Evolutionary conservation across 1,140 invertebrate genomes (phyloP).

Genomic region (Drusus annulatus): DNA sequence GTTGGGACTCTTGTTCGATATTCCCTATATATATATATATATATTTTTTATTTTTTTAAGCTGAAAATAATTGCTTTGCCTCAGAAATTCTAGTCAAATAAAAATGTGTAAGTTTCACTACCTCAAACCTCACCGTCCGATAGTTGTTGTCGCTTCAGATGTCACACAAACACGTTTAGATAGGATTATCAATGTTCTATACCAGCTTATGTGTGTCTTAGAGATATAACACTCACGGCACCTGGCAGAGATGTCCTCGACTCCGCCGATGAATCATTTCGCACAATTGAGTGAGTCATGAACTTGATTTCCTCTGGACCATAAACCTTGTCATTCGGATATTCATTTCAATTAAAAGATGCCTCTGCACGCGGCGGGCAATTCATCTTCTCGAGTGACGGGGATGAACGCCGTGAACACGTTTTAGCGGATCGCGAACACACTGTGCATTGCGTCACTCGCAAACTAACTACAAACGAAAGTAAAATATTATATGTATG

Average conservation of each 20-base stretch:
- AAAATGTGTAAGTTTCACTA: too few relatives aligned
- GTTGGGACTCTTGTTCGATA: too few relatives aligned
- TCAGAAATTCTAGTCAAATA: too few relatives aligned
- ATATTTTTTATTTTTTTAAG: too few relatives aligned
- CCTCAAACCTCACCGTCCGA: too few relatives aligned
- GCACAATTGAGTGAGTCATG: conserved; percentile 24
- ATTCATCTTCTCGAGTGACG: neutral
- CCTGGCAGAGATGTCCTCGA: neutral
- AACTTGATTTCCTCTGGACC: conserved; percentile 9
- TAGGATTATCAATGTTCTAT: too few relatives aligned
- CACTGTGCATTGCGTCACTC: neutral
- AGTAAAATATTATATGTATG: too few relatives aligned
- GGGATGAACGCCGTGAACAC: neutral
- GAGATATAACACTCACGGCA: neutral
- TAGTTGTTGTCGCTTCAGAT: too few relatives aligned
- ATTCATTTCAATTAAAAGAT: neutral
- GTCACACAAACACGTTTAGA: too few relatives aligned
- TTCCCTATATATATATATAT: too few relatives aligned
- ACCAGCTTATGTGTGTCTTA: neutral
- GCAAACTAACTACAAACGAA: neutral
- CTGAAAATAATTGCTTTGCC: too few relatives aligned
- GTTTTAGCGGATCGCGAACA: neutral
- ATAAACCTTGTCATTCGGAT: conserved; percentile 25
- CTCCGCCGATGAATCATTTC: neutral
- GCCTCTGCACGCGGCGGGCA: neutral